Conservation (phyloP, 2,888 invertebrate species). For the Punctoribates punctum region DNA sequence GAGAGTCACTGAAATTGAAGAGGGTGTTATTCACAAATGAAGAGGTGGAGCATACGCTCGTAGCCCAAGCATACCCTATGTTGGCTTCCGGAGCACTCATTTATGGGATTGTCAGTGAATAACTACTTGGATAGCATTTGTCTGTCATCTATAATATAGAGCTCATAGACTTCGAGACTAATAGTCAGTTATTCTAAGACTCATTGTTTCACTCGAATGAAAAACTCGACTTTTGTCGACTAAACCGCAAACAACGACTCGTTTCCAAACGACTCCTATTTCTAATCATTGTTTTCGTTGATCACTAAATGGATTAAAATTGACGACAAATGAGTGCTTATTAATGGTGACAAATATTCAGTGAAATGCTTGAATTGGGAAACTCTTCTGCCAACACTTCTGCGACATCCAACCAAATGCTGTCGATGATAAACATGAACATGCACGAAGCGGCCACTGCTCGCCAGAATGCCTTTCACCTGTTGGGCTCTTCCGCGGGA, state of each 20-base stretch:
- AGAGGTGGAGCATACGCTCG: slow-evolving; percentile 29
- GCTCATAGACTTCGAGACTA: not conserved
- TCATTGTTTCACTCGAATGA: slow-evolving; percentile 18
- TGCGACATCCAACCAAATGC: slow-evolving; percentile 29
- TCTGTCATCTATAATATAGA: slow-evolving; percentile 36
- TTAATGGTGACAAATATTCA: not conserved
- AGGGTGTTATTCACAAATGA: slow-evolving; percentile 22
- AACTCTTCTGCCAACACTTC: not conserved
- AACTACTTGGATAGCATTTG: slow-evolving; percentile 31
- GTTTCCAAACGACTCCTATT: not conserved
- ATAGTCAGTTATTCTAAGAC: slow-evolving; percentile 24
- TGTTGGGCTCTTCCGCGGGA: slow-evolving; percentile 32
- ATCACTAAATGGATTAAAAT: slow-evolving; percentile 4
- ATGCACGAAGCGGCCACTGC: slow-evolving; percentile 43
- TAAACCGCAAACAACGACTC: not conserved
- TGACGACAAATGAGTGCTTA: slow-evolving; percentile 7
- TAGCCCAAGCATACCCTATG: slow-evolving; percentile 27
- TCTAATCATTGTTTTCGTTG: not conserved
- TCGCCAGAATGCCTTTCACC: slow-evolving; percentile 34
- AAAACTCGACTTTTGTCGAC: not conserved
- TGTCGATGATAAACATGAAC: slow-evolving; percentile 49
- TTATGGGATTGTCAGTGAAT: slow-evolving; percentile 32
- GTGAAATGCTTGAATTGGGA: slow-evolving; percentile 29
- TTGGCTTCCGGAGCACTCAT: slow-evolving; percentile 33
- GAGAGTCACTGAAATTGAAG: slow-evolving; percentile 18